Conservation (phyloP, 2,888 invertebrate genomes). For the Heteromyza rotundicornis region DNA sequence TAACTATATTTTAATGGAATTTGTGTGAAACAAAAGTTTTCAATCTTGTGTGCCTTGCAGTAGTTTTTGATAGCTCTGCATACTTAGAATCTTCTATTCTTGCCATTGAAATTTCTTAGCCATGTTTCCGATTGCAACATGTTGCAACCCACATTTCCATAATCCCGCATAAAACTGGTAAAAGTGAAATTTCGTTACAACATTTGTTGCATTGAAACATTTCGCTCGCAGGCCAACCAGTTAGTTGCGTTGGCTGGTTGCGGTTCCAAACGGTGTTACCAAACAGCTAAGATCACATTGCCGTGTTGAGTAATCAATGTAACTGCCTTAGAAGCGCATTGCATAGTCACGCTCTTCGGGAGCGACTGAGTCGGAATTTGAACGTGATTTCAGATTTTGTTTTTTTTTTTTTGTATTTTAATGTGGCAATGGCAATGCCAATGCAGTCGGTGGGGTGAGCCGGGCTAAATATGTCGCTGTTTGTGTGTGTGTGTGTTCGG, state of each 20-base stretch:
- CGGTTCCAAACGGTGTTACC: neutral
- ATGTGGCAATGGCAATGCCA: constrained; percentile 10
- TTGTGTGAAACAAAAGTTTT: too few species aligned
- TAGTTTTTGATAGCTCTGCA: too few species aligned
- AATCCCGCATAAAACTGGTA: constrained; percentile 21
- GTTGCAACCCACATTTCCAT: constrained; percentile 36
- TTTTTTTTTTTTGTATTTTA: neutral
- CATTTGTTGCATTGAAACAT: constrained; percentile 25
- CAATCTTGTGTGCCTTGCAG: too few species aligned
- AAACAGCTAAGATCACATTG: constrained; percentile 35
- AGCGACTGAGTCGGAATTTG: constrained; percentile 34
- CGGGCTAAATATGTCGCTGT: neutral
- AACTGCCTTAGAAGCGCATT: constrained; percentile 34
- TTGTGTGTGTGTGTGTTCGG: neutral
- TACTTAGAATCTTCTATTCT: too few species aligned
- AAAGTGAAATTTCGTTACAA: constrained; percentile 37
- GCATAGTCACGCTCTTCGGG: constrained; percentile 13
- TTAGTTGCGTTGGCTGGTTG: neutral
- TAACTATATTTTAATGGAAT: too few species aligned
- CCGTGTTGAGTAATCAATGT: constrained; percentile 44
- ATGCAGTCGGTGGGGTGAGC: constrained; percentile 4
- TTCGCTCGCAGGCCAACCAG: neutral
- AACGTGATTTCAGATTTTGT: constrained; percentile 41
- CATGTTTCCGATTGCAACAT: constrained; percentile 18
- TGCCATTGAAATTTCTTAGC: too few species aligned